phyloP scores from a whole-genome alignment of 1,140 invertebrate genomes.

The Drosophila triauraria region DNA sequence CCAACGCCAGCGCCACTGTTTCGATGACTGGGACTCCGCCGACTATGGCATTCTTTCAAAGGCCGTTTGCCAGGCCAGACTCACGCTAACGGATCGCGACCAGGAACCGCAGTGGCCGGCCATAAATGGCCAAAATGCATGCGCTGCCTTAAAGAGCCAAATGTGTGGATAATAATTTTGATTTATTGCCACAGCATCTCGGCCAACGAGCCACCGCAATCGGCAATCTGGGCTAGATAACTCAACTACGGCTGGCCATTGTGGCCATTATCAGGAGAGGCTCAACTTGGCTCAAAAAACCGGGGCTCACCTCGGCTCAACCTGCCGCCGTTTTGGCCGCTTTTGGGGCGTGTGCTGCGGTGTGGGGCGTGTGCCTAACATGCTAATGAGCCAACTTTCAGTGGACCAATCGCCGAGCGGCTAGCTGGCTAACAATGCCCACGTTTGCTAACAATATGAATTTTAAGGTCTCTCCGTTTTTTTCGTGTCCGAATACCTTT shows the following conservation, averaged over 20 bases:
- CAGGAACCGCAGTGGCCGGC: slow-evolving; percentile 67
- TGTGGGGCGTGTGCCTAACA: slow-evolving; percentile 75
- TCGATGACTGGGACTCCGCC: slow-evolving; percentile 37
- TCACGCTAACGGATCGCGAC: slow-evolving; percentile 59
- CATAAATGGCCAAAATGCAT: slow-evolving; percentile 74
- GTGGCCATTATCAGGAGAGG: slow-evolving; percentile 60
- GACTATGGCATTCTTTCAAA: slow-evolving; percentile 75
- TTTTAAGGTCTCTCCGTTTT: slow-evolving; percentile 49
- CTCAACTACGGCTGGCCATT: slow-evolving; percentile 49
- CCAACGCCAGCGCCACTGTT: slow-evolving; percentile 74
- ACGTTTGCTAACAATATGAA: slow-evolving; percentile 70
- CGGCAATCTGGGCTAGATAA: slow-evolving; percentile 72
- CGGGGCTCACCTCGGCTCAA: slow-evolving; percentile 31
- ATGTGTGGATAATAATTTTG: slow-evolving; percentile 82
- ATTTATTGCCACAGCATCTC: slow-evolving; percentile 69
- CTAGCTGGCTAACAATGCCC: slow-evolving; percentile 52
- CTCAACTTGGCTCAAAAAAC: slow-evolving; percentile 10
- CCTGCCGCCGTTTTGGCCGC: slow-evolving; percentile 24
- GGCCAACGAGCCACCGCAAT: slow-evolving; percentile 34
- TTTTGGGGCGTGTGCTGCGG: slow-evolving; percentile 67
- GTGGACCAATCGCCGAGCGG: slow-evolving; percentile 72
- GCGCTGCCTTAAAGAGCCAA: slow-evolving; percentile 76
- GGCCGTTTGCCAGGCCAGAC: slow-evolving; percentile 59
- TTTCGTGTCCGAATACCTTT: slow-evolving; percentile 38
- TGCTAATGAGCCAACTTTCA: slow-evolving; percentile 77